A percentile compares a stretch with the other conserved stretches of the same genome.
phyloP scores from a whole-genome alignment of 2,888 invertebrate species.

The Nomada hirtipes region DNA sequence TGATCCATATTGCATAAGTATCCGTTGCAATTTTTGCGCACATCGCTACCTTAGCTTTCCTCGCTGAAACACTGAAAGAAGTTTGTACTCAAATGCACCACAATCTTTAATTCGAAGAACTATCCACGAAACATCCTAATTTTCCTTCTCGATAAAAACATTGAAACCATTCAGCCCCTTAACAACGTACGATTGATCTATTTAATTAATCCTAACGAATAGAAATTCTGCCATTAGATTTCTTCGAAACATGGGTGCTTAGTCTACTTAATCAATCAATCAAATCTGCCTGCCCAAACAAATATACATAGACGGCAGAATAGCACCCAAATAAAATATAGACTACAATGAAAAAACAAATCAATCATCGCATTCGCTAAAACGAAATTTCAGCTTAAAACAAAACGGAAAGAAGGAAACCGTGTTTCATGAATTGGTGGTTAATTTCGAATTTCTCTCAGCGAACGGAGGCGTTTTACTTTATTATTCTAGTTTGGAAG shows the following conservation, averaged over 20 bases:
- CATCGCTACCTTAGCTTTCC: constrained; percentile 38
- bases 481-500: not conserved
- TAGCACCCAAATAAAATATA: not conserved
- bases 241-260: too few species aligned
- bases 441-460: constrained; percentile 26
- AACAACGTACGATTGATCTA: not conserved
- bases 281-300: not conserved
- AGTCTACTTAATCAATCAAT: not conserved
- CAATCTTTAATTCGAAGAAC: not conserved
- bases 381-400: not conserved
- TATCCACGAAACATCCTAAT: not conserved
- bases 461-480: not conserved
- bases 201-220: too few species aligned
- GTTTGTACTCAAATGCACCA: constrained; percentile 20
- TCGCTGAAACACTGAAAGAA: constrained; percentile 19
- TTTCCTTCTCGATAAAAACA: not conserved
- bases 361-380: too few species aligned
- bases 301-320: too few species aligned
- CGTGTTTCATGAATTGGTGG: not conserved
- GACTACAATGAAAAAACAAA: not conserved
- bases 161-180: not conserved
- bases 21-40: constrained; percentile 9
- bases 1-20: not conserved
- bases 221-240: too few species aligned
- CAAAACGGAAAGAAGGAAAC: not conserved